Conservation (phyloP, 2,888 invertebrate species). For the Elysia crispata region DNA sequence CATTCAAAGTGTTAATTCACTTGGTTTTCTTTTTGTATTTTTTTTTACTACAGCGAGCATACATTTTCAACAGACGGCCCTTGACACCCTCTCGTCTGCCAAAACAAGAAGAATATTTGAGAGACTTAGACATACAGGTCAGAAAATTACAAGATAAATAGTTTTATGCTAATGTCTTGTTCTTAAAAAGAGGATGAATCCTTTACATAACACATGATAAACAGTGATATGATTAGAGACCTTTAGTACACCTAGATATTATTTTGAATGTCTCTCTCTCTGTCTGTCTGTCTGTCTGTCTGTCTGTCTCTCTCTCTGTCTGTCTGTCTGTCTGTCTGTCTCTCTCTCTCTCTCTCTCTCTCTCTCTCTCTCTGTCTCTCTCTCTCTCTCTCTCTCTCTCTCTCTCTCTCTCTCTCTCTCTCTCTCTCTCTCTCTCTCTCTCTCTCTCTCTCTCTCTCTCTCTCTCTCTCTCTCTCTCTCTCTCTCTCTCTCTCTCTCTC, state of each 20-base stretch:
- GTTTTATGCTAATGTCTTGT: not conserved
- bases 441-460: slow-evolving; percentile 24
- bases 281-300: slow-evolving; percentile 56
- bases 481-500: slow-evolving; percentile 21
- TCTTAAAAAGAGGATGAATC: no score
- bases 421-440: no score
- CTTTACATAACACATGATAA: no score
- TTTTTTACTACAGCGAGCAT: slow-evolving; percentile 69
- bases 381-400: slow-evolving; percentile 18
- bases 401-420: not conserved
- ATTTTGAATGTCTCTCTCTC: no score
- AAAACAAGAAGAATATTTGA: slow-evolving; percentile 73
- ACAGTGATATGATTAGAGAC: no score
- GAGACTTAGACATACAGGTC: slow-evolving; percentile 73
- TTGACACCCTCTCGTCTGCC: slow-evolving; percentile 74
- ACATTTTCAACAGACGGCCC: slow-evolving; percentile 75
- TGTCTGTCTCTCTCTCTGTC: slow-evolving; percentile 46
- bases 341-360: slow-evolving; percentile 37
- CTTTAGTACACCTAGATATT: no score
- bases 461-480: slow-evolving; percentile 34
- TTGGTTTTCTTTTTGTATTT: slow-evolving; percentile 13
- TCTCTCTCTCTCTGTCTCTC: slow-evolving; percentile 21
- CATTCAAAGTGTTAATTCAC: not conserved
- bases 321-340: slow-evolving; percentile 54
- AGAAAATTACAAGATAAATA: slow-evolving; percentile 5